Evolutionary conservation across 2,797 vertebrate species (phyloP).

Genomic region (Falco concolor): DNA sequence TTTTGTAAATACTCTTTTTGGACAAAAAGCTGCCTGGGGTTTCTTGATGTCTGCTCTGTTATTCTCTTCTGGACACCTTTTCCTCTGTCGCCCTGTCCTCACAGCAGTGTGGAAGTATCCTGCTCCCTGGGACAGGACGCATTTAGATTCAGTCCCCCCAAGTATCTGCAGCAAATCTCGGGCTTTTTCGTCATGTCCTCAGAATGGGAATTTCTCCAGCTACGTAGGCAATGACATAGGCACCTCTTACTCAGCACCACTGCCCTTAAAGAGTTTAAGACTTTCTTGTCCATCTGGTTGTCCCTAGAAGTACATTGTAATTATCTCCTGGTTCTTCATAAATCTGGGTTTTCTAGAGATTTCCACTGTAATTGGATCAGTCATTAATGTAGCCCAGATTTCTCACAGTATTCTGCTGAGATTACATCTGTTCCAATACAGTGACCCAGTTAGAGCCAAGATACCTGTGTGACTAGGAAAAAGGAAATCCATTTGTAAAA

Average conservation of each 20-base stretch:
- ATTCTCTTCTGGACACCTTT: background rate
- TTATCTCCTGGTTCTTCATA: constrained; percentile 41
- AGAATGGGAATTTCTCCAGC: background rate
- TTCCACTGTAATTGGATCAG: constrained; percentile 46
- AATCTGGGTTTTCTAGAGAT: constrained; percentile 50
- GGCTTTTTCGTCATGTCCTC: background rate
- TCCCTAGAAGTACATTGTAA: constrained; percentile 29
- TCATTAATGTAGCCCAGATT: constrained; percentile 45
- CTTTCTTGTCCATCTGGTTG: constrained; percentile 20
- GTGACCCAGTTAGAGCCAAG: constrained; percentile 44
- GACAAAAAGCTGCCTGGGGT: background rate
- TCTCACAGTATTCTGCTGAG: constrained; percentile 42
- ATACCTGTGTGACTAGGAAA: background rate
- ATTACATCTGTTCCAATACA: constrained; percentile 40
- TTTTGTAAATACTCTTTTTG: background rate
- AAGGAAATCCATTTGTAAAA: constrained; percentile 22
- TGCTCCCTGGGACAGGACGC: background rate
- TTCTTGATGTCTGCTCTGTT: background rate
- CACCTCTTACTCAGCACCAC: background rate
- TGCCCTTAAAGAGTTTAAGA: background rate
- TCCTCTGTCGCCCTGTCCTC: background rate
- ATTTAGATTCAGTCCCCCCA: background rate
- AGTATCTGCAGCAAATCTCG: background rate
- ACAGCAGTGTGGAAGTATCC: background rate
- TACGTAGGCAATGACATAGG: background rate